Base-by-base conservation (phyloP, 2,113 vertebrate species). In the Hippocampus comes region DNA sequence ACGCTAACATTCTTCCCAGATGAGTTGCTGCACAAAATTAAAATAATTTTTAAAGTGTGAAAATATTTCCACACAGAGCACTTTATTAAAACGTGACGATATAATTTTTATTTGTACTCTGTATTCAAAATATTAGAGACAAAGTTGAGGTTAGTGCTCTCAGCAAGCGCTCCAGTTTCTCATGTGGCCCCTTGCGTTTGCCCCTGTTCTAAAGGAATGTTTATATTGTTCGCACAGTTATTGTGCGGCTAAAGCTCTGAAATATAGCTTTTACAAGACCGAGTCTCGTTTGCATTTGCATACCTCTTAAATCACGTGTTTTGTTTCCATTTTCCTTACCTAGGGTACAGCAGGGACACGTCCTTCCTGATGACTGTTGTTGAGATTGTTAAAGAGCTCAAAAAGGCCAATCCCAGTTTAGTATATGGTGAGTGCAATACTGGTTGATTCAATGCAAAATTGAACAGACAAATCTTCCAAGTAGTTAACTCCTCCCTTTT, bases 311-410 rank as follows among this genome's bases (percentile, higher is more conserved):
- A 18, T 15, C 46, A 20, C 23, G 43, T 49, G 10, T 61, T n/a
- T 11, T 12, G 7, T 15, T 73, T 55, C 61, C 49, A 59, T 18
- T 60, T 55, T 56, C 59, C 68, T 15, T 43, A 23, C 3, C 5
- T 38, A 98, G 97, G 97, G 0, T 98, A 99, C 85, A 96, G 93
- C 27, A 91, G 97, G 70, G 97, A 99, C 82, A 91, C 87, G 12
- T 97, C 97, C 0, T 99, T 99, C 90, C 89, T 99, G 88, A 92
- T 91, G 70, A 95, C 74, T 74, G 95, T 99, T 83, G 97, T 98
- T 75, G 95, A 97, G 77, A 98, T 99, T 1, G 92, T 99, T 79
- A 88, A 88, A 88, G 97, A 97, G 83, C 81, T 99, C 86, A 98
- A 97, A 84, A 89, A 89, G 27, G 91, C 92, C 77, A 98, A 96